These are phyloP conservation scores for Ctenopoma kingsleyae DNA, from an alignment of 2,797 vertebrate genomes.

Conservation along the genomic window DNA sequence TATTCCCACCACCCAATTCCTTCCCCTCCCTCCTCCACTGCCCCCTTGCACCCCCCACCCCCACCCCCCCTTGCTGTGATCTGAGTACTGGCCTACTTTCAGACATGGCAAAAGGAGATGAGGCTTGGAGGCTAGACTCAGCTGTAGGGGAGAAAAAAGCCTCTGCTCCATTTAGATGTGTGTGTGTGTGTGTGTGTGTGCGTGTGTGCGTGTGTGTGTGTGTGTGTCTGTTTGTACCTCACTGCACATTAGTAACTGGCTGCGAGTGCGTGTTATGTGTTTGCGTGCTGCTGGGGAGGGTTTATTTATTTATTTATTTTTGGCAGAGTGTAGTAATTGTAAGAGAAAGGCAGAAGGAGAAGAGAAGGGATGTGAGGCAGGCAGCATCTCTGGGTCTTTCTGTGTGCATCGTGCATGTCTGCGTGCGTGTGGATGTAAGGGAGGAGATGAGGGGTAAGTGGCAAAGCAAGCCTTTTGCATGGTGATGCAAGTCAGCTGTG, in stretches of 20 bases:
- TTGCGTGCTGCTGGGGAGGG: conserved; percentile 19
- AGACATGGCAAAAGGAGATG: conserved; percentile 77
- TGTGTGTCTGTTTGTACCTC: conserved; percentile 28
- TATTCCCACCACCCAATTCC: not conserved
- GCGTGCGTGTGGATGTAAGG: conserved; percentile 19
- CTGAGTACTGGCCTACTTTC: conserved; percentile 83
- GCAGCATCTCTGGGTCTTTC: conserved; percentile 23
- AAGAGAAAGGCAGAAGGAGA: conserved; percentile 42
- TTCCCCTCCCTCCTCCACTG: conserved; percentile 12
- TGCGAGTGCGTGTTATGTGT: conserved; percentile 24
- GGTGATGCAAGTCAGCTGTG: conserved; percentile 25
- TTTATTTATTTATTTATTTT: conserved; percentile 49
- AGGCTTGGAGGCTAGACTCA: conserved; percentile 78
- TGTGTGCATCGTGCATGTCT: conserved; percentile 14
- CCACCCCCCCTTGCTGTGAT: conserved; percentile 52
- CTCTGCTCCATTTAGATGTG: conserved; percentile 77
- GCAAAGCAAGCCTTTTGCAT: conserved; percentile 7
- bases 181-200: not conserved
- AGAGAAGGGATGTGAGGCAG: conserved; percentile 26
- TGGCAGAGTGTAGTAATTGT: conserved; percentile 19
- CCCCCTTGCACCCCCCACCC: conserved; percentile 12
- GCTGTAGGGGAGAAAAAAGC: conserved; percentile 70
- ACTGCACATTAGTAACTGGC: conserved; percentile 37
- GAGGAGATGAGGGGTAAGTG: conserved; percentile 26
- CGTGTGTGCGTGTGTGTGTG: conserved; percentile 15